Conservation (phyloP, 2,797 vertebrate genomes). For the Sciurus vulgaris region DNA sequence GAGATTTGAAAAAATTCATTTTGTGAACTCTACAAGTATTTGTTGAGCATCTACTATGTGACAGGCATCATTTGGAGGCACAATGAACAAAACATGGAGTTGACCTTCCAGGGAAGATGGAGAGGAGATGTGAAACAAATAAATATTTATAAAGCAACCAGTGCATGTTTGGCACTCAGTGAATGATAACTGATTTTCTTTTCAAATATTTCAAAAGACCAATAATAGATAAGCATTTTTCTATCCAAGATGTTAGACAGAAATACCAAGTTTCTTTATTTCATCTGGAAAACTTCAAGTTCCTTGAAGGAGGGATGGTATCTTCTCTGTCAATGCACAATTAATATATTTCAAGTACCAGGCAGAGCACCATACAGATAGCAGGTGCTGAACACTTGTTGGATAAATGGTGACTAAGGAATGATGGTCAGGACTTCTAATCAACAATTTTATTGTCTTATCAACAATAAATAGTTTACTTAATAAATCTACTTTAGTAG, state of each 20-base stretch:
- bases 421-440: not conserved
- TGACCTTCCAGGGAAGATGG: not conserved
- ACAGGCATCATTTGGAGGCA: not conserved
- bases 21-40: not conserved
- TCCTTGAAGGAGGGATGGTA: not conserved
- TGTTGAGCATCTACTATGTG: not conserved
- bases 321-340: not conserved
- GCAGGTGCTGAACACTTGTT: not conserved
- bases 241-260: not conserved
- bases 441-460: not conserved
- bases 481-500: not conserved
- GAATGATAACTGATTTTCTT: not conserved
- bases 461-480: not conserved
- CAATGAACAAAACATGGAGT: not conserved
- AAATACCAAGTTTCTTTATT: conserved; percentile 27
- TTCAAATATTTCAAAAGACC: conserved; percentile 35
- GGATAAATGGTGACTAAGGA: not conserved
- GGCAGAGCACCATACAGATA: not conserved
- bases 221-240: not conserved
- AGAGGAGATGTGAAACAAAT: not conserved
- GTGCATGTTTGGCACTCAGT: not conserved
- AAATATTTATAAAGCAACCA: not conserved
- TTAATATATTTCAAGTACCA: not conserved
- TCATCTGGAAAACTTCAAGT: not conserved
- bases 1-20: not conserved